phyloP scores from a whole-genome alignment of 2,113 vertebrate species.

The Cathartes aura region DNA sequence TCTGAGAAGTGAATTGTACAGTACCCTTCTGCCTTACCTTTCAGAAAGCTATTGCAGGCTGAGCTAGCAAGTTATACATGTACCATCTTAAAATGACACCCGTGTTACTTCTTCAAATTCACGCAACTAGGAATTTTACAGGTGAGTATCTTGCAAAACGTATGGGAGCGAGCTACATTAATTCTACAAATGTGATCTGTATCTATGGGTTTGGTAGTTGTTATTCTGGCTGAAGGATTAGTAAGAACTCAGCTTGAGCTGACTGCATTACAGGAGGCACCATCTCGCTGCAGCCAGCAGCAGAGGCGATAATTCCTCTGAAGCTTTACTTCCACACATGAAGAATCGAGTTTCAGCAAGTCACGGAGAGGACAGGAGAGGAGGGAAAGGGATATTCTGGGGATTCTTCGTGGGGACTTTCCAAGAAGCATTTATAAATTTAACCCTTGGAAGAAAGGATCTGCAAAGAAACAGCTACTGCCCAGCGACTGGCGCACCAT shows the following conservation, averaged over 20 bases:
- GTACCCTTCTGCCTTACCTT: neutral
- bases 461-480: neutral
- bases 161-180: neutral
- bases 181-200: neutral
- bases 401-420: neutral
- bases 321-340: neutral
- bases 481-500: fast-evolving
- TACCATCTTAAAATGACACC: neutral
- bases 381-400: neutral
- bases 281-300: neutral
- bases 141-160: neutral
- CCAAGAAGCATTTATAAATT: neutral
- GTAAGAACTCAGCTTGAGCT: neutral
- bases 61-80: neutral
- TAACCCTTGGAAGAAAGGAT: neutral
- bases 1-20: neutral
- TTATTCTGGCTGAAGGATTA: slow-evolving; percentile 1
- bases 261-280: neutral
- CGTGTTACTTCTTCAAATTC: neutral
- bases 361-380: fast-evolving
- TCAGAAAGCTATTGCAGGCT: neutral
- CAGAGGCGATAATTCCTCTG: neutral
- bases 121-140: neutral
- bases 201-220: neutral
- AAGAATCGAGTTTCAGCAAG: neutral